phyloP scores from a whole-genome alignment of 2,888 invertebrate genomes.

The Eupithecia insigniata region DNA sequence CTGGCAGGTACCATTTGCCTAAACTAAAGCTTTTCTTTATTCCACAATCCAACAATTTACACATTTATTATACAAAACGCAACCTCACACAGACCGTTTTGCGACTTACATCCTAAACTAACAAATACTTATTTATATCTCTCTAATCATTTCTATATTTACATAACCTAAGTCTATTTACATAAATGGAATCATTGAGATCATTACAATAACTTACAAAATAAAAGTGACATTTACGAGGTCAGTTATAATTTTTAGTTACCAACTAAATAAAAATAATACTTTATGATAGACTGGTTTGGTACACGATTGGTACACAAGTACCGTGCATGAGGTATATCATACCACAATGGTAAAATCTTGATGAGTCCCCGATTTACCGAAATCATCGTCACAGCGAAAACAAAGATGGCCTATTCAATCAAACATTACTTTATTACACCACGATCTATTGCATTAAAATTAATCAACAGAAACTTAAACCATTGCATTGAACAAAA shows the following conservation, averaged over 20 bases:
- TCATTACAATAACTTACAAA: slow-evolving; percentile 76
- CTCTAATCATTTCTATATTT: slow-evolving; percentile 62
- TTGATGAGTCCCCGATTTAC: slow-evolving; percentile 43
- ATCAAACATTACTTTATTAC: neutral
- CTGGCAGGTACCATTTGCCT: slow-evolving; percentile 50
- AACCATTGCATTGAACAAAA: slow-evolving; percentile 44
- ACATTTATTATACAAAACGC: slow-evolving; percentile 49
- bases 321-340: slow-evolving; percentile 70
- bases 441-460: slow-evolving; percentile 40
- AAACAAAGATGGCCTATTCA: slow-evolving; percentile 46
- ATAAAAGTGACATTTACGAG: slow-evolving; percentile 72
- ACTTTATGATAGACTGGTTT: slow-evolving; percentile 80
- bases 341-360: slow-evolving; percentile 46
- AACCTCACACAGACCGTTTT: slow-evolving; percentile 57
- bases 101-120: slow-evolving; percentile 58
- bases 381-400: slow-evolving; percentile 45
- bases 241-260: slow-evolving; percentile 63
- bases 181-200: slow-evolving; percentile 84
- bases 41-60: slow-evolving; percentile 48
- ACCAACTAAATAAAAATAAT: slow-evolving; percentile 73
- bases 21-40: slow-evolving; percentile 44
- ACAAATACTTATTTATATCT: slow-evolving; percentile 52
- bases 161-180: slow-evolving; percentile 74
- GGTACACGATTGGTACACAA: slow-evolving; percentile 64
- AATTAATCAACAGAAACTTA: slow-evolving; percentile 49